phyloP scores from a whole-genome alignment of 30 jellyfish, hydroid and myxozoan species.

The Chrysaora quinquecirrha region DNA sequence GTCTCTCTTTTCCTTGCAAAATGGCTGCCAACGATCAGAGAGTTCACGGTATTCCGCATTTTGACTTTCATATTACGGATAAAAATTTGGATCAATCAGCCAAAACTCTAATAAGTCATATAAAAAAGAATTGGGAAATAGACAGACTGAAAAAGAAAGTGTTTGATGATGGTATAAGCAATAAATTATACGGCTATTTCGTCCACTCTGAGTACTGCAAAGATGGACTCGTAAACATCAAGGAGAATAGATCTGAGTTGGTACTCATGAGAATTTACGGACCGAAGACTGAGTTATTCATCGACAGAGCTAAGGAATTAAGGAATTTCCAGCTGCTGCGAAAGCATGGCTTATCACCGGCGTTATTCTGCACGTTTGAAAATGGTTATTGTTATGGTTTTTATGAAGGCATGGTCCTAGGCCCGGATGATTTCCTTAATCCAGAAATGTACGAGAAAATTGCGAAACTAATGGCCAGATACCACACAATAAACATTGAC shows the following conservation, averaged over 20 bases:
- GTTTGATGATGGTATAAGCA: conserved; percentile 89
- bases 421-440: conserved; percentile 58
- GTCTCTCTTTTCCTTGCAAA: background rate
- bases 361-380: conserved; percentile 80
- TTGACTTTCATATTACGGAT: conserved; percentile 84
- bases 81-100: conserved; percentile 73
- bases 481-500: conserved; percentile 72
- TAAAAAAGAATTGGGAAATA: conserved; percentile 83
- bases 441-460: conserved; percentile 30
- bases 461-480: conserved; percentile 71
- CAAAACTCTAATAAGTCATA: conserved; percentile 71
- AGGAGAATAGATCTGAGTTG: conserved; percentile 74
- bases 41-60: conserved; percentile 72
- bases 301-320: conserved; percentile 93
- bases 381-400: conserved; percentile 90
- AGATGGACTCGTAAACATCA: conserved; percentile 32
- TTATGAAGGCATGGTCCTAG: conserved; percentile 76
- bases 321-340: conserved; percentile 79
- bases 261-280: conserved; percentile 94
- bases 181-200: conserved; percentile 79
- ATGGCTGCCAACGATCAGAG: conserved; percentile 70
- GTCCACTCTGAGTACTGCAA: conserved; percentile 49
- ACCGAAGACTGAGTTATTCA: conserved; percentile 83
- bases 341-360: conserved; percentile 74
- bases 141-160: conserved; percentile 75